Base-by-base conservation (phyloP, 2,113 vertebrate species). In the Notarius quadriscutis region DNA sequence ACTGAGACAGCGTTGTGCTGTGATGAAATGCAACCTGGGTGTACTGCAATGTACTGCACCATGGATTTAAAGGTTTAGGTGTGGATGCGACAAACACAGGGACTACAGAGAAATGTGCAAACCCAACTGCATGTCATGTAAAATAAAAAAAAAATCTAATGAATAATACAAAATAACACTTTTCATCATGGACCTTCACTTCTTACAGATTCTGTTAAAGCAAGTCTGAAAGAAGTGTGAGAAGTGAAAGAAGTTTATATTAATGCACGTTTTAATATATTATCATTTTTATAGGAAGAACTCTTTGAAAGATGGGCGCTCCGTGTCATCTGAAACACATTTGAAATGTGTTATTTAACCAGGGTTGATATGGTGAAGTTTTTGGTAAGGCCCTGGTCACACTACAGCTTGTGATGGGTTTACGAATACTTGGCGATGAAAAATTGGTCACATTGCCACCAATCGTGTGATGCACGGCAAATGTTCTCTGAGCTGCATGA, bases 11-110 rank as follows among this genome's bases (percentile, higher is more conserved):
- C 3, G 14, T 81, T 83, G 48, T 41, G 12, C 77, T 75, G 79
- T 69, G 75, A 86, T 88, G 53, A 90, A 82, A 85, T 84, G 87
- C 79, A 84, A 84, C 84, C 89, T 85, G 87, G 27, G 82, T 71
- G 50, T 7, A n/a, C 2, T 10, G 15, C 17, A 34, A 72, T 18
- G 63, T 22, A 74, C 11, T 55, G 30, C 82, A 65, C 0, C 30
- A 14, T 7, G 22, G 27, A 22, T 60, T 81, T 41, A 60, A 58
- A 41, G 55, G 79, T 22, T 60, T 41, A 58, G 30, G 27, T 60
- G n/a, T 9, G 75, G 9, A 55, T 15, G 11, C 50, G 25, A 51
- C 72, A 55, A 55, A n/a, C 41, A 7, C 25, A 2, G 0, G 51
- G 25, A 78, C 51, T 55, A 79, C 7, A 55, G 12, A 30, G 20